Percentiles rank a stretch among this genome's conserved stretches.
Evolutionary conservation across 2,888 invertebrate species (phyloP).

Genomic region (Bombylius discolor): DNA sequence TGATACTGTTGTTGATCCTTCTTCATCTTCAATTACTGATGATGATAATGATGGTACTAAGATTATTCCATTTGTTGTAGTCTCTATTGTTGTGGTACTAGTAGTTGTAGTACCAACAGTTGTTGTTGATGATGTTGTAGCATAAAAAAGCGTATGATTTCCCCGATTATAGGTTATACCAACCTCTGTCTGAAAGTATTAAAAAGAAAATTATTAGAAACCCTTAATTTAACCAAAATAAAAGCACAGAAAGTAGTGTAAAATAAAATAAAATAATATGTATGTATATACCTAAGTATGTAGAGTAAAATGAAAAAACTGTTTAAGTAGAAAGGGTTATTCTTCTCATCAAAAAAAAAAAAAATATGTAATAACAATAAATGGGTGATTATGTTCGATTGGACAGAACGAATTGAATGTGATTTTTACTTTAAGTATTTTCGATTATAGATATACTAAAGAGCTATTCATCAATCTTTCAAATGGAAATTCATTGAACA

Average conservation of each 20-base stretch:
- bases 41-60: slow-evolving; percentile 1
- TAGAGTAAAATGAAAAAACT: no score
- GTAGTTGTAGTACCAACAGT: slow-evolving; percentile 6
- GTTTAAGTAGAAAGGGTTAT: no score
- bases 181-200: slow-evolving; percentile 23
- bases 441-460: no score
- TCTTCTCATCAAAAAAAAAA: no score
- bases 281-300: no score
- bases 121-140: slow-evolving; percentile 22
- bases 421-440: no score
- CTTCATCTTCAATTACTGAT: background rate
- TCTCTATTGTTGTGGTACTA: slow-evolving; percentile 1
- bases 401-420: no score
- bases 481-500: no score
- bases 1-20: background rate
- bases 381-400: no score
- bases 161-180: slow-evolving; percentile 31
- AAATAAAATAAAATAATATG: no score
- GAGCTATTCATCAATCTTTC: no score
- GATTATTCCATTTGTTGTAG: background rate
- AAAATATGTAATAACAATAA: no score
- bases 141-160: slow-evolving; percentile 35
- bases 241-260: background rate
- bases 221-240: background rate
- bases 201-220: background rate